These are phyloP conservation scores for Phrynocephalus forsythii DNA, from an alignment of 2,797 vertebrate species.

Conservation along the genomic window DNA sequence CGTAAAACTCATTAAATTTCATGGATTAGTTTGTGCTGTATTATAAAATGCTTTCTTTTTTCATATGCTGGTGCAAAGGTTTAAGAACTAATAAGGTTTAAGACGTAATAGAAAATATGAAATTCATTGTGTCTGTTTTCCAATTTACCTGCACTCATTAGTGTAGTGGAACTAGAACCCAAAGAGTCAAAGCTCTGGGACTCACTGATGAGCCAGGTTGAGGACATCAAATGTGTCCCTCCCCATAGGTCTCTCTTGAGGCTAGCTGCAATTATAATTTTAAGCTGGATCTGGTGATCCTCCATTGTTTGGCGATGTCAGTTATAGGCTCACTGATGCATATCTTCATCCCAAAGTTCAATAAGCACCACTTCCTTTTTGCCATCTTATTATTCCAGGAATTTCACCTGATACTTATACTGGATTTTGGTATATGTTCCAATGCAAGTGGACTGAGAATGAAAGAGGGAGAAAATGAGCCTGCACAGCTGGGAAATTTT, in stretches of 20 bases:
- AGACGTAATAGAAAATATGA: constrained; percentile 35
- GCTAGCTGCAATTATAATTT: background rate
- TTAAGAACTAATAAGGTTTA: constrained; percentile 18
- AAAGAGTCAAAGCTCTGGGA: background rate
- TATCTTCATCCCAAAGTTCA: no score
- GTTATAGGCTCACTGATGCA: no score
- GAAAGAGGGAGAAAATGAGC: no score
- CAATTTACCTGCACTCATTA: constrained; percentile 29
- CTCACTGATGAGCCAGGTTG: background rate
- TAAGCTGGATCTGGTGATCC: no score
- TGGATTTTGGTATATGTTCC: no score
- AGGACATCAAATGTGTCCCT: background rate
- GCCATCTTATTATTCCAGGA: no score
- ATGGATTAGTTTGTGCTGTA: constrained; percentile 51
- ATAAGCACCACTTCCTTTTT: no score
- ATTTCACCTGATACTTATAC: no score
- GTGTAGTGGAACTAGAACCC: no score
- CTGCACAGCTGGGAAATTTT: no score
- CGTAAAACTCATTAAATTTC: constrained; percentile 64
- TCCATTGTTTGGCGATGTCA: no score
- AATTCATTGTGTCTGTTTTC: constrained; percentile 26
- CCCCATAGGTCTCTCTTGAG: background rate
- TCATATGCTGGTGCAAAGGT: constrained; percentile 45
- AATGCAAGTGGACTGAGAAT: no score
- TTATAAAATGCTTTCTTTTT: constrained; percentile 68